A percentile compares a stretch with the other conserved stretches of the same genome.
Conservation (phyloP, 2,888 invertebrate genomes). For the Pammene aurita region DNA sequence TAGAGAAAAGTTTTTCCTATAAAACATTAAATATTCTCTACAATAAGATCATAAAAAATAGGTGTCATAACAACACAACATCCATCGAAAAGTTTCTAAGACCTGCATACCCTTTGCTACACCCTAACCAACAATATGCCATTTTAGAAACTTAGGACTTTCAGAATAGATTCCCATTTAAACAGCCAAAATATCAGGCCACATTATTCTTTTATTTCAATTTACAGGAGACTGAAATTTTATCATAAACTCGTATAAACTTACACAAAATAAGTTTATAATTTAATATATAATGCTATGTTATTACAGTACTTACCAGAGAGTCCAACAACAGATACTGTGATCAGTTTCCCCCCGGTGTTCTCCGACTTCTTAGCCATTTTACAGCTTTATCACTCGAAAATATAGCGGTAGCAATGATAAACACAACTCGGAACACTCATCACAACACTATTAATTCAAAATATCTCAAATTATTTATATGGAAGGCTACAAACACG, state of each 20-base stretch:
- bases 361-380: conserved; percentile 91
- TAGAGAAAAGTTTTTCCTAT: no score
- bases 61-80: no score
- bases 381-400: conserved; percentile 62
- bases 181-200: no score
- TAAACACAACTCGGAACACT: conserved; percentile 62
- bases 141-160: no score
- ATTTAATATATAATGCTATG: neutral
- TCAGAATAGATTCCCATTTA: no score
- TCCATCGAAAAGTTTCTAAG: no score
- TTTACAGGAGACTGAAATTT: no score
- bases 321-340: conserved; percentile 95
- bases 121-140: no score
- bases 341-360: conserved; percentile 87
- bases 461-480: conserved; percentile 29
- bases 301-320: conserved; percentile 79
- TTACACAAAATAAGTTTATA: neutral
- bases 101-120: no score
- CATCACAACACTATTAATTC: conserved; percentile 71
- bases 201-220: no score
- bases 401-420: conserved; percentile 57
- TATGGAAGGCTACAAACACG: conserved; percentile 47
- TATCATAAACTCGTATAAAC: neutral
- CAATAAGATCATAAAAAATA: no score
- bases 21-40: no score